Evolutionary conservation across 2,888 invertebrate species (phyloP), one percentile per base, ranked within the genome.

Genomic region (Sycophila texana): DNA sequence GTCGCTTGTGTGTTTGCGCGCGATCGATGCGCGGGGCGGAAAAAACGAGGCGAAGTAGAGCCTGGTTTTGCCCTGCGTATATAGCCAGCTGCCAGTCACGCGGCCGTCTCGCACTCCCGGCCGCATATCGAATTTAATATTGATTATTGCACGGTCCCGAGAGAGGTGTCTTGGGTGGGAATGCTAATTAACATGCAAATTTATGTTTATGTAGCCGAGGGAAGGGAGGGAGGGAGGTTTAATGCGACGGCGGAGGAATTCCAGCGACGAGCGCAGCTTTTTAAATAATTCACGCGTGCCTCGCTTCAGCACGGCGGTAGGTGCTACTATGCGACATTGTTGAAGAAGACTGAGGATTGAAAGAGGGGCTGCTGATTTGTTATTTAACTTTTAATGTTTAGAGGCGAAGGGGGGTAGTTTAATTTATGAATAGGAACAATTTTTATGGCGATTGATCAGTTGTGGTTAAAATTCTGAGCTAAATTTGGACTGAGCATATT

Each of bases 171-270:
- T 70, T 68, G 68, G 47, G 51, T n/a, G 61, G 22, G 70, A 61
- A 68, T 68, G 61, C 61, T 30, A 76, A 76, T 76, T 73, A 73
- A 53, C 63, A 73, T 63, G 73, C 53, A 73, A 73, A 63, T 73
- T 39, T 39, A 39, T 39, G 39, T 39, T 39, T 39, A 39, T 39
- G 39, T 10, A 39, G 39, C 39, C 39, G 39, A 7, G 39, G 73
- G 13, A 7, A 26, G 30, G 39, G 16, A 20, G 10, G 49, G 26
- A 61, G 61, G 51, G n/a, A n/a, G 22, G 18, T 53, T 73, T 73
- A 63, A 73, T 72, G 72, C 26, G 61, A 61, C 39, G 39, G 7
- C 51, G 5, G 51, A 14, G 22, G 26, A 51, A 51, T 66, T 66
- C 18, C 39, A 39, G 39, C 10, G 39, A 39, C 39, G 7, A 7